Evolutionary conservation across 2,113 vertebrate species (phyloP).

Genomic region (Halcyon malimbica): DNA sequence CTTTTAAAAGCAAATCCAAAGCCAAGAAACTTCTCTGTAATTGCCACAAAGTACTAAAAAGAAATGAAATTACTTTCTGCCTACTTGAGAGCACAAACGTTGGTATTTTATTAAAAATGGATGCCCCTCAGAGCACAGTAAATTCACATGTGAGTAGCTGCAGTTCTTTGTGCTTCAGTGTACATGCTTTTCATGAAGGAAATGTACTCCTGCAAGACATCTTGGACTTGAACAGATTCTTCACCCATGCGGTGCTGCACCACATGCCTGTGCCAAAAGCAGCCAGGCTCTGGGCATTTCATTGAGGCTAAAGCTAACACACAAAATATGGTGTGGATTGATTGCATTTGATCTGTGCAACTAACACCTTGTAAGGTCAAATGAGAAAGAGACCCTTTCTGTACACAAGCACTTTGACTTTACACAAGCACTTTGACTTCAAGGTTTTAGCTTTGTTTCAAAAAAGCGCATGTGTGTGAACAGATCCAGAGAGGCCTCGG

Average conservation of each 20-base stretch:
- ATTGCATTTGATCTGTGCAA: background rate
- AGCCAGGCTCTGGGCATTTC: accelerated
- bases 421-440: background rate
- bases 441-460: background rate
- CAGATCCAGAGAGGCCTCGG: background rate
- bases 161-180: background rate
- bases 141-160: background rate
- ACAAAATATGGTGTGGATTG: background rate
- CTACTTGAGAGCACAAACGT: background rate
- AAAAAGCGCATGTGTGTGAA: background rate
- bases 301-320: background rate
- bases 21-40: background rate
- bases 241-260: background rate
- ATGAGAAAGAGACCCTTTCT: background rate
- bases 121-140: background rate
- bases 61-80: background rate
- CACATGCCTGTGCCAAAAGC: background rate
- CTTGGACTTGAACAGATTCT: background rate
- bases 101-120: background rate
- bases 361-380: background rate
- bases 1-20: background rate
- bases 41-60: background rate
- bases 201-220: background rate
- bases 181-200: background rate
- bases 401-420: background rate